Conservation (phyloP, 1,140 invertebrate genomes). For the Halesus radiatus region DNA sequence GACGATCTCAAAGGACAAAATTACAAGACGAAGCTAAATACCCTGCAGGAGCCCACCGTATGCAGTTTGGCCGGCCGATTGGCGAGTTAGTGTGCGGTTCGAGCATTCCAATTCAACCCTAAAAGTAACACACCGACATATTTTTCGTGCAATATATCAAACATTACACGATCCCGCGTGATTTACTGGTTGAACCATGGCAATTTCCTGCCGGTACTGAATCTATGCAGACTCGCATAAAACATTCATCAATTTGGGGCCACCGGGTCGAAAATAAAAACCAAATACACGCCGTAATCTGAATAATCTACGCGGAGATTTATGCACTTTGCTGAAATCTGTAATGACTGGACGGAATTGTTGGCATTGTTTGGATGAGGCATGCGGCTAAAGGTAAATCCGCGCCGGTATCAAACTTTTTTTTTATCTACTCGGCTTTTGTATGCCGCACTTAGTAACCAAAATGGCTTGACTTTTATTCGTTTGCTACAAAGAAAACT, state of each 20-base stretch:
- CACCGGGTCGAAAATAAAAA: slow-evolving; percentile 14
- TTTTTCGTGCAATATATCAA: slow-evolving; percentile 58
- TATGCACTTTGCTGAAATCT: slow-evolving; percentile 3
- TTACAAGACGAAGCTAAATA: not conserved
- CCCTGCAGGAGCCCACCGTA: not conserved
- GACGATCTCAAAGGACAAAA: not conserved
- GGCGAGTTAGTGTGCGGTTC: not conserved
- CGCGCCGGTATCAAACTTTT: slow-evolving; percentile 44
- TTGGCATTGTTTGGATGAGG: not conserved
- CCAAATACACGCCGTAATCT: not conserved
- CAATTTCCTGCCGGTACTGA: slow-evolving; percentile 55
- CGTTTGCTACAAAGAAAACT: not conserved
- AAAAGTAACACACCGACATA: slow-evolving; percentile 50
- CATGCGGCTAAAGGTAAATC: slow-evolving; percentile 46
- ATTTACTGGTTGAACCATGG: slow-evolving; percentile 57
- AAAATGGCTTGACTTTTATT: not conserved
- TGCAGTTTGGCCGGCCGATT: not conserved
- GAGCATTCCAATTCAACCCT: not conserved
- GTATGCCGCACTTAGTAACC: slow-evolving; percentile 26
- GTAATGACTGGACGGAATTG: not conserved
- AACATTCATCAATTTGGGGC: slow-evolving; percentile 6
- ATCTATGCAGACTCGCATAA: slow-evolving; percentile 13
- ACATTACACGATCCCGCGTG: slow-evolving; percentile 56
- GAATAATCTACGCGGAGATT: not conserved
- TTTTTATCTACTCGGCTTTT: slow-evolving; percentile 39